These are phyloP conservation scores for Luscinia luscinia DNA, from an alignment of 2,797 vertebrate species.

Conservation along the genomic window DNA sequence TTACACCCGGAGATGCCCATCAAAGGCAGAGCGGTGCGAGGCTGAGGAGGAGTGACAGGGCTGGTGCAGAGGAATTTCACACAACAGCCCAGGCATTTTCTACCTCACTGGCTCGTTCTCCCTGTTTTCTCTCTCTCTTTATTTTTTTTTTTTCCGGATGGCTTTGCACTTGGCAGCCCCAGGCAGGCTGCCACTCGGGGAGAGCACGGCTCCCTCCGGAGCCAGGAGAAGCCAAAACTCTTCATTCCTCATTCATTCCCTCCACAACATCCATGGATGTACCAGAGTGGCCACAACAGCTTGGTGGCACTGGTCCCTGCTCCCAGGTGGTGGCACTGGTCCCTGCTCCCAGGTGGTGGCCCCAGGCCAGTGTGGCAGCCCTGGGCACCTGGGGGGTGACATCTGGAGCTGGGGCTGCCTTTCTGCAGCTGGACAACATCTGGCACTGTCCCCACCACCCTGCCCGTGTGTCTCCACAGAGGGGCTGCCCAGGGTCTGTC, in stretches of 20 bases:
- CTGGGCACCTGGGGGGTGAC: too few relatives aligned
- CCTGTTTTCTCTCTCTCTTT: neutral
- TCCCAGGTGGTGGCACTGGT: neutral
- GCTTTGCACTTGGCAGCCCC: constrained; percentile 61
- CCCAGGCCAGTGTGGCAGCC: neutral
- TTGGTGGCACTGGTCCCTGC: neutral
- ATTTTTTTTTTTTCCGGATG: neutral
- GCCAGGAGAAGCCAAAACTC: constrained; percentile 46
- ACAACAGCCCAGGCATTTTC: constrained; percentile 66
- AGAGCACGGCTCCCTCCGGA: neutral
- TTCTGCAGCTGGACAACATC: neutral
- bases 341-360: neutral
- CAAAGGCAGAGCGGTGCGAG: constrained; percentile 47
- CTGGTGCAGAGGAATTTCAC: constrained; percentile 69
- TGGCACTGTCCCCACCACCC: neutral
- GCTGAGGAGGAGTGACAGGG: constrained; percentile 70
- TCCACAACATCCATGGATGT: neutral
- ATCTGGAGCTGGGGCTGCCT: neutral
- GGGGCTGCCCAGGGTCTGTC: neutral
- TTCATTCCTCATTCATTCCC: neutral
- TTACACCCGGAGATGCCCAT: constrained; percentile 17
- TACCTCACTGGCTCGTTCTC: constrained; percentile 66
- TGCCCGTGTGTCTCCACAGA: accelerated
- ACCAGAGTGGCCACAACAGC: neutral
- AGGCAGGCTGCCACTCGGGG: constrained; percentile 12